A percentile compares a stretch with the other conserved stretches of the same genome.
Conservation (phyloP, 2,797 vertebrate genomes). For the Buceros bicornis region DNA sequence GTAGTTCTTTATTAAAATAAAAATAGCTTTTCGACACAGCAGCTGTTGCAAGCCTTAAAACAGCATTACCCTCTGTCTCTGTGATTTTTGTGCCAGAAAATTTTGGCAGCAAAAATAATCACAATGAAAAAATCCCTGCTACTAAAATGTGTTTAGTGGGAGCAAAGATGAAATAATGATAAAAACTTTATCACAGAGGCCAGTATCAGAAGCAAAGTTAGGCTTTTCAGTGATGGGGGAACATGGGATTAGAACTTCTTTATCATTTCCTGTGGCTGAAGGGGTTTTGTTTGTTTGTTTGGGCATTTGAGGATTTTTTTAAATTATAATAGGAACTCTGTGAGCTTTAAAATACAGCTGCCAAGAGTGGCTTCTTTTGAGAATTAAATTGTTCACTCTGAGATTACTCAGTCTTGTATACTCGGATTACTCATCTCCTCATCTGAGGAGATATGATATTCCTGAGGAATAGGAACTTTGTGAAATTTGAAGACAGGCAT, state of each 20-base stretch:
- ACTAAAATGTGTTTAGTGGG: not conserved
- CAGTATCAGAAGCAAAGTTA: not conserved
- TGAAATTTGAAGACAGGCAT: not conserved
- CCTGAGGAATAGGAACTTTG: not conserved
- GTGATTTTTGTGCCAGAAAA: slow-evolving; percentile 60
- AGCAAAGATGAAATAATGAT: not conserved
- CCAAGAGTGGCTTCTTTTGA: not conserved
- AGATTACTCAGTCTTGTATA: not conserved
- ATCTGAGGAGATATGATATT: not conserved
- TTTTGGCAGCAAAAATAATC: slow-evolving; percentile 45
- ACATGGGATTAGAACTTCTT: not conserved
- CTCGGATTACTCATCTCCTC: not conserved
- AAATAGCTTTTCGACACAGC: slow-evolving; percentile 45
- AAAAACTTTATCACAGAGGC: not conserved
- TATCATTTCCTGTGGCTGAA: not conserved
- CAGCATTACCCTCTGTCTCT: slow-evolving; percentile 30
- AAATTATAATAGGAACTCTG: not conserved
- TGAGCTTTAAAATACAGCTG: not conserved
- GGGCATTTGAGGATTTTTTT: not conserved
- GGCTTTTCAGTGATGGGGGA: not conserved
- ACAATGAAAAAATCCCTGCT: not conserved
- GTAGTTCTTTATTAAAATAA: slow-evolving; percentile 30
- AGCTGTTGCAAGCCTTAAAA: slow-evolving; percentile 54
- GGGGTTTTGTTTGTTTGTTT: not conserved
- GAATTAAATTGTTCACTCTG: not conserved